Percentiles rank a stretch among this genome's conserved stretches.
phyloP scores from a whole-genome alignment of 2,113 vertebrate genomes.

The Elaphurus davidianus region DNA sequence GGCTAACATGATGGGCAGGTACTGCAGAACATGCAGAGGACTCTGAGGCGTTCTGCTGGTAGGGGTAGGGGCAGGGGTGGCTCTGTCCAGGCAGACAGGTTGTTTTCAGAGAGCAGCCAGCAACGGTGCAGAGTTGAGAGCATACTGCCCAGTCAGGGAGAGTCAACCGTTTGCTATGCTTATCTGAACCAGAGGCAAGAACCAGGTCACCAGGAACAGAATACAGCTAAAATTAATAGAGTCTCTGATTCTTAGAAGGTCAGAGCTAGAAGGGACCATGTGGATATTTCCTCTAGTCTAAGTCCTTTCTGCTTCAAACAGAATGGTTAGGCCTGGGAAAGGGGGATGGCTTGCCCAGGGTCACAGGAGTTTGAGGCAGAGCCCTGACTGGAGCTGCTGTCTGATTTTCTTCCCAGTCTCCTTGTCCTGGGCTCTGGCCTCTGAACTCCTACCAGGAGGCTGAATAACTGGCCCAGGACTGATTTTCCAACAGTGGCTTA shows the following conservation, averaged over 20 bases:
- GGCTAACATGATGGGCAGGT: not conserved
- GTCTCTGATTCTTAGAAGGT: slow-evolving; percentile 15
- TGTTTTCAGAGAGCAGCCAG: not conserved
- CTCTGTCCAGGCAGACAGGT: not conserved
- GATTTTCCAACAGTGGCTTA: slow-evolving; percentile 22
- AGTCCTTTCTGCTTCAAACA: not conserved
- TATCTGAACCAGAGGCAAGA: not conserved
- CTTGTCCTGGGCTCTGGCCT: not conserved
- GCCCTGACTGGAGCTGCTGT: not conserved
- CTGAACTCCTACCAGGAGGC: not conserved
- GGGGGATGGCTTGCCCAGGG: not conserved
- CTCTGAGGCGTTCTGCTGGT: not conserved
- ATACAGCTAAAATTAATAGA: not conserved
- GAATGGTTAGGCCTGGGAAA: not conserved
- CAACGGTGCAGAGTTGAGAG: not conserved
- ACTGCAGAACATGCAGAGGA: not conserved
- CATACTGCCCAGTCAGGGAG: not conserved
- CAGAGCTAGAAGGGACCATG: not conserved
- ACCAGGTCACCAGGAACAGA: not conserved
- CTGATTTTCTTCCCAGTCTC: not conserved
- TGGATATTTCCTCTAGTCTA: not conserved
- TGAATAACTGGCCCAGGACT: not conserved
- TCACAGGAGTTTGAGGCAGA: not conserved
- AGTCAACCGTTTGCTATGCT: not conserved
- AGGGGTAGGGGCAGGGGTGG: not conserved